phyloP scores from a whole-genome alignment of 2,888 invertebrate species.

The Loripinus fragilis region DNA sequence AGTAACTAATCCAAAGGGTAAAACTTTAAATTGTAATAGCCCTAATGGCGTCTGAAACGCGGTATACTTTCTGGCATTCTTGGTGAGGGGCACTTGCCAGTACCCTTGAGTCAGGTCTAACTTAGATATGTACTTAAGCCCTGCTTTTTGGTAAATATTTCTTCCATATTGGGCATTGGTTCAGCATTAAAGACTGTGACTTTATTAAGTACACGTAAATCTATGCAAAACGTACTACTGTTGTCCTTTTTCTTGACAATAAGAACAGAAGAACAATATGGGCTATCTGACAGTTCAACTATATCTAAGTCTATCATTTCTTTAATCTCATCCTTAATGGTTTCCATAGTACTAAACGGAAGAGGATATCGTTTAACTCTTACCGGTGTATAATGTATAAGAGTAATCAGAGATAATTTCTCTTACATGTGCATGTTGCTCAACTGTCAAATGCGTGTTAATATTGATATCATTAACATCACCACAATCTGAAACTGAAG shows the following conservation, averaged over 20 bases:
- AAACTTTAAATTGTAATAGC: slow-evolving; percentile 9
- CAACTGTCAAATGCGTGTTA: too few species aligned
- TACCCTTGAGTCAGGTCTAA: slow-evolving; percentile 43
- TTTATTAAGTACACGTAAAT: slow-evolving; percentile 58
- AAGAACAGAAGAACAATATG: slow-evolving; percentile 16
- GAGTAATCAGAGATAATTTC: too few species aligned
- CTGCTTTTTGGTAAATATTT: slow-evolving; percentile 52
- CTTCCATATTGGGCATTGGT: slow-evolving; percentile 59
- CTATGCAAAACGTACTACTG: slow-evolving; percentile 56
- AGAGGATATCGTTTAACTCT: slow-evolving; percentile 20
- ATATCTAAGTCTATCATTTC: slow-evolving; percentile 29
- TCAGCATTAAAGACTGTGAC: slow-evolving; percentile 62
- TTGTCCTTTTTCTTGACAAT: slow-evolving; percentile 58
- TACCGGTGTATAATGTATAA: slow-evolving; percentile 5
- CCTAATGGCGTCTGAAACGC: slow-evolving; percentile 22
- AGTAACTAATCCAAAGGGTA: slow-evolving; percentile 33
- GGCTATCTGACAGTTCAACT: slow-evolving; percentile 28
- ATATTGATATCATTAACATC: too few species aligned
- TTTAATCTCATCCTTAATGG: slow-evolving; percentile 25
- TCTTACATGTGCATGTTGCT: too few species aligned
- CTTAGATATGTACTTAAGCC: slow-evolving; percentile 50
- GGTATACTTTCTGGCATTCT: slow-evolving; percentile 6
- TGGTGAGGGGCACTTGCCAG: slow-evolving; percentile 28
- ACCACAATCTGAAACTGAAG: too few species aligned
- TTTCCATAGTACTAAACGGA: slow-evolving; percentile 17